Evolutionary conservation across 2,888 invertebrate species (phyloP).

Genomic region (Euproctis similis): DNA sequence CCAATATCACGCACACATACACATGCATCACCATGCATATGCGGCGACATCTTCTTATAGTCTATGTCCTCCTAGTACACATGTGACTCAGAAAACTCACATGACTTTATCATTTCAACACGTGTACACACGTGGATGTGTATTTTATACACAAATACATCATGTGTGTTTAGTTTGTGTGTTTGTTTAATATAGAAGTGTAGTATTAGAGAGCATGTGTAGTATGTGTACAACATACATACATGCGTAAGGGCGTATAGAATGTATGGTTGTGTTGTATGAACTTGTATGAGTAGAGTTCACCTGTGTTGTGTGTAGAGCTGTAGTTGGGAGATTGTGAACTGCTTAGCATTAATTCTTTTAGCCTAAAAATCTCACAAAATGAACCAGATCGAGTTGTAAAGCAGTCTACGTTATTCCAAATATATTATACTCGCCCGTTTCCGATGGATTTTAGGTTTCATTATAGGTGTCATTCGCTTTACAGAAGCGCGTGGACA

Average conservation of each 20-base stretch:
- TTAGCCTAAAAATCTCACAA: no score
- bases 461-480: no score
- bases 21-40: conserved; percentile 36
- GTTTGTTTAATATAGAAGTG: conserved; percentile 26
- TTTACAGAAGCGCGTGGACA: no score
- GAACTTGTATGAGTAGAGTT: conserved; percentile 9
- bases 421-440: no score
- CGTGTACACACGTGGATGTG: conserved; percentile 29
- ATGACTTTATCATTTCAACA: conserved; percentile 52
- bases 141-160: conserved; percentile 12
- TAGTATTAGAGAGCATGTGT: conserved; percentile 14
- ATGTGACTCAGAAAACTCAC: conserved; percentile 66
- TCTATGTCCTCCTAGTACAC: conserved; percentile 58
- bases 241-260: conserved; percentile 11
- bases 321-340: no score
- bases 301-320: no score
- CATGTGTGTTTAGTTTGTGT: conserved; percentile 20
- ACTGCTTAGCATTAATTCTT: no score
- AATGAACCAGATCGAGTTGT: no score
- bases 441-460: no score
- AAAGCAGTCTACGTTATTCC: no score
- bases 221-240: conserved; percentile 17
- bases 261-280: conserved; percentile 7
- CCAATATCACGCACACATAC: conserved; percentile 24
- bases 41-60: conserved; percentile 27